Percentiles rank a stretch among this genome's conserved stretches.
phyloP scores from a whole-genome alignment of 2,888 invertebrate genomes.

The Margaritifera margaritifera region DNA sequence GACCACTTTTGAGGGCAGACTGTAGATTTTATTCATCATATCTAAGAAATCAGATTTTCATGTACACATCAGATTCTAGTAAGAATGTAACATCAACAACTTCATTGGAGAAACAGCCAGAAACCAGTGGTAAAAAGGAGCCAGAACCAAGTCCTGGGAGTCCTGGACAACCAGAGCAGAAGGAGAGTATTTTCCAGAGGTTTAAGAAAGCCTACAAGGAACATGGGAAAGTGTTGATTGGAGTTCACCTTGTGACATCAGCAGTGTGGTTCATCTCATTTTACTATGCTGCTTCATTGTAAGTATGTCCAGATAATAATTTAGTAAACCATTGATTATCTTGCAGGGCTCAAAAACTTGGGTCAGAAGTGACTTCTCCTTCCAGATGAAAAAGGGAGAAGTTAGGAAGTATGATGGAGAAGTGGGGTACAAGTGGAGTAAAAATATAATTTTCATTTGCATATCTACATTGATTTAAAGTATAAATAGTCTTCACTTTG shows the following conservation, averaged over 20 bases:
- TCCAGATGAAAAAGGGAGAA: too few relatives aligned
- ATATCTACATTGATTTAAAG: too few relatives aligned
- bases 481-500: too few relatives aligned
- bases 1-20: conserved; percentile 1
- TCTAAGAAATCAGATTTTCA: not conserved
- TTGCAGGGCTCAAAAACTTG: not conserved
- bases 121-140: not conserved
- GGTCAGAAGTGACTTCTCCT: not conserved
- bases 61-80: not conserved
- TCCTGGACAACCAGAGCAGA: conserved; percentile 58
- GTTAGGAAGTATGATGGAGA: too few relatives aligned
- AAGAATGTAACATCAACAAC: too few relatives aligned
- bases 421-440: too few relatives aligned
- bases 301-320: conserved; percentile 52
- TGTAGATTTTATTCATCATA: not conserved
- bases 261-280: conserved; percentile 90
- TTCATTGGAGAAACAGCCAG: too few relatives aligned
- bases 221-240: conserved; percentile 96
- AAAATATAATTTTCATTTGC: too few relatives aligned
- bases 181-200: conserved; percentile 82
- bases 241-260: conserved; percentile 93
- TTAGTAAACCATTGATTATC: not conserved
- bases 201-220: conserved; percentile 94
- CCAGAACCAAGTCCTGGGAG: not conserved
- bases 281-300: conserved; percentile 91